phyloP scores from a whole-genome alignment of 1,140 invertebrate genomes.

The Drosophila bocki region DNA sequence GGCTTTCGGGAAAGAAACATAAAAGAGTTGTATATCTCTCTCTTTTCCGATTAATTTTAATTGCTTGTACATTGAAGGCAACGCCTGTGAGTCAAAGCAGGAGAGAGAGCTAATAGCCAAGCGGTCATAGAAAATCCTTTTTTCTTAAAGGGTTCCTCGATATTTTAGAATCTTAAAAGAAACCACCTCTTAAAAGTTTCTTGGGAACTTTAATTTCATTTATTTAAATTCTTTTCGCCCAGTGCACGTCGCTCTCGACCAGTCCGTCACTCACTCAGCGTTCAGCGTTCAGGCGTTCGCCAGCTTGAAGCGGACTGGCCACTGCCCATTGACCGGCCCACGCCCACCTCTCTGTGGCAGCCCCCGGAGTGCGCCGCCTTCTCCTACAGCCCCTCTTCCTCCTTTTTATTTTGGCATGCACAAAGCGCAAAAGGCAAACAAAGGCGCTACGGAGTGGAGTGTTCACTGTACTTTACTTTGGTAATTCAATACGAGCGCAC shows the following conservation, averaged over 20 bases:
- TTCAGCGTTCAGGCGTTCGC: slow-evolving; percentile 20
- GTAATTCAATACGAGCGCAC: slow-evolving; percentile 50
- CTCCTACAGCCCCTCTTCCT: not conserved
- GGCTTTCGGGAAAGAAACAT: not conserved
- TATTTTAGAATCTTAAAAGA: too few relatives aligned
- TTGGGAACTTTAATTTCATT: not conserved
- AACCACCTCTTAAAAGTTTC: too few relatives aligned
- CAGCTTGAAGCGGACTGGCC: slow-evolving; percentile 34
- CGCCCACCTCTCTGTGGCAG: slow-evolving; percentile 40
- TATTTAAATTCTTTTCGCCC: not conserved
- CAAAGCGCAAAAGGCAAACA: slow-evolving; percentile 71
- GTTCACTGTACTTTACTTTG: slow-evolving; percentile 53
- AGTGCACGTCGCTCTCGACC: slow-evolving; percentile 31
- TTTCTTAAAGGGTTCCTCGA: too few relatives aligned
- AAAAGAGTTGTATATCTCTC: too few relatives aligned
- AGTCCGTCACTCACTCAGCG: slow-evolving; percentile 59
- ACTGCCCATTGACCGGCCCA: slow-evolving; percentile 53
- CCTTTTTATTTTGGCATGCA: slow-evolving; percentile 74
- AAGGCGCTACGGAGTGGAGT: slow-evolving; percentile 40
- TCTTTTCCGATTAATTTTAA: too few relatives aligned
- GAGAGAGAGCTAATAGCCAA: not conserved
- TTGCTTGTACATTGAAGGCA: not conserved
- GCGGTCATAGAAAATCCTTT: too few relatives aligned
- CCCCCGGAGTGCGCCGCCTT: slow-evolving; percentile 7
- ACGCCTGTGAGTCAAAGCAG: not conserved